phyloP scores from a whole-genome alignment of 1,140 invertebrate species.

The Steinernema feltiae region DNA sequence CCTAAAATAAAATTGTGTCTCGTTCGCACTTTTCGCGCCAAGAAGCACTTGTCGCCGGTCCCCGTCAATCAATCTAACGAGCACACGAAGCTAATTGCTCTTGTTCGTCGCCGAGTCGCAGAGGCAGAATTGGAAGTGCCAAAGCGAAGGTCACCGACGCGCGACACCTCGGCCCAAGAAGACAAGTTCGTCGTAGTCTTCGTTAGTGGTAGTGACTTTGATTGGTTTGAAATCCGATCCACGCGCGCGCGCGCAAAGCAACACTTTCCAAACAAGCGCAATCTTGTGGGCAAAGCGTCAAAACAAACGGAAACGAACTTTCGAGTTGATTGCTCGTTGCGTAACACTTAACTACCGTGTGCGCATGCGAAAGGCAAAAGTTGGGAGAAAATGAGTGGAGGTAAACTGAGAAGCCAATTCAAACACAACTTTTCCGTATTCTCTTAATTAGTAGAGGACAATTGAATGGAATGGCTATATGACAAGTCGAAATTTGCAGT shows the following conservation, averaged over 20 bases:
- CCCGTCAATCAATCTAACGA: not conserved
- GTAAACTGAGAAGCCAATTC: not conserved
- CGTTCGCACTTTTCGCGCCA: not conserved
- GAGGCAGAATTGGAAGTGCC: not conserved
- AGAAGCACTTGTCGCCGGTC: not conserved
- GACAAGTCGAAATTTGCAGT: no score
- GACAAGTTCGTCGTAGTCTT: no score
- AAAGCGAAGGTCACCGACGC: not conserved
- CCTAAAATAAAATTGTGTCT: no score
- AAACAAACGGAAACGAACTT: not conserved
- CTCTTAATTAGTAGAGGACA: no score
- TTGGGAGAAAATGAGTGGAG: not conserved
- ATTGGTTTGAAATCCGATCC: not conserved
- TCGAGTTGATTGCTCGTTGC: not conserved
- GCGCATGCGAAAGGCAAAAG: not conserved
- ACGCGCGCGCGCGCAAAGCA: not conserved
- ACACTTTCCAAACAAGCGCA: not conserved
- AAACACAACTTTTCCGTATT: no score
- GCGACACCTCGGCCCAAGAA: not conserved
- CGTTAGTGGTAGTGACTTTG: no score
- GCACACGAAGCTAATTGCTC: not conserved
- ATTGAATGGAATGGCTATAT: no score
- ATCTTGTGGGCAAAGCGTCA: not conserved
- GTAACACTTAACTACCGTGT: not conserved
- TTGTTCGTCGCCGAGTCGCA: not conserved